Evolutionary conservation across 2,113 vertebrate species (phyloP).

Genomic region (Lanius collurio): DNA sequence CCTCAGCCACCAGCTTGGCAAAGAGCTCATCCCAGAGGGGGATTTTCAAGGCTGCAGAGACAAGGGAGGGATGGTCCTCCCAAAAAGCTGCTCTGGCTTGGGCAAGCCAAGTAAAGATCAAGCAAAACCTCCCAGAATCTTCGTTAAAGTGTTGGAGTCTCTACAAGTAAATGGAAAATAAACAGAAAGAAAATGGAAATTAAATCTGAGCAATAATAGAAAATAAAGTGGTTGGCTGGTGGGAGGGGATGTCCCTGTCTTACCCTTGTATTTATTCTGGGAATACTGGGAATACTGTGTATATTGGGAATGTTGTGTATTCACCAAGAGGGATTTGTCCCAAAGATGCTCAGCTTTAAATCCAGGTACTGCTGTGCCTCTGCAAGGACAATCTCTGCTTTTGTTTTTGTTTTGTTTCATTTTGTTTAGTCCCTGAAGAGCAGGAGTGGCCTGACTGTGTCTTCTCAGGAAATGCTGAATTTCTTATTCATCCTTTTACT

Average conservation of each 20-base stretch:
- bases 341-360: neutral
- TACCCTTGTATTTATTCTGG: neutral
- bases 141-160: neutral
- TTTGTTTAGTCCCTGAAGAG: neutral
- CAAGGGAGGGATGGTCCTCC: neutral
- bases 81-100: neutral
- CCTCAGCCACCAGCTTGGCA: neutral
- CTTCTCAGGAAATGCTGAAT: neutral
- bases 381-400: neutral
- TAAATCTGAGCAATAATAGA: fast-evolving
- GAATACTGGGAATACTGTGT: fast-evolving
- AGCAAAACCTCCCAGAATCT: neutral
- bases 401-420: fast-evolving
- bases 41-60: neutral
- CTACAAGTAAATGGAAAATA: neutral
- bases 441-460: neutral
- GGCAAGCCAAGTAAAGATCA: neutral
- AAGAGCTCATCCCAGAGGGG: fast-evolving
- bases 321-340: neutral
- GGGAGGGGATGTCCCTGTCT: neutral
- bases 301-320: neutral
- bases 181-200: neutral
- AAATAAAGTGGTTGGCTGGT: neutral
- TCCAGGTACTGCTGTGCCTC: neutral
- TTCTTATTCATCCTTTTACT: neutral